Percentiles rank a stretch among this genome's conserved stretches.
Conservation (phyloP, 2,113 vertebrate genomes). For the Paradisaea rubra region DNA sequence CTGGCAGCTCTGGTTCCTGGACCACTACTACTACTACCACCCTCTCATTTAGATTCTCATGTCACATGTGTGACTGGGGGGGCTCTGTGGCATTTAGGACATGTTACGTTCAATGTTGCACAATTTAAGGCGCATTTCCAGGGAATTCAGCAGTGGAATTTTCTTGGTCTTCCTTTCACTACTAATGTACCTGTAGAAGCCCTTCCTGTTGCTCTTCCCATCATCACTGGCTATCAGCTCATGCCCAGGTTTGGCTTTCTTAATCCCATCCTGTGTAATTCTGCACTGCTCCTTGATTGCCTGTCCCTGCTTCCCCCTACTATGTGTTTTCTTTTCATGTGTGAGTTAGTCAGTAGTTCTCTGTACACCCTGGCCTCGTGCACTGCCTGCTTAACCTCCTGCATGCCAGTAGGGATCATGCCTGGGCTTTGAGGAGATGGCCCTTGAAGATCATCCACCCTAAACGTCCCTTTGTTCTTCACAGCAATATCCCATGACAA, state of each 20-base stretch:
- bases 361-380: not conserved
- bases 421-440: not conserved
- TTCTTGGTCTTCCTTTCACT: not conserved
- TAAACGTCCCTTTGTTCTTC: not conserved
- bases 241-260: not conserved
- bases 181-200: not conserved
- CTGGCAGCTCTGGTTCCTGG: not conserved
- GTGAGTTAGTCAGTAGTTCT: not conserved
- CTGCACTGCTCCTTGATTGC: not conserved
- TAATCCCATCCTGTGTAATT: not conserved
- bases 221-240: not conserved
- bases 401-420: not conserved
- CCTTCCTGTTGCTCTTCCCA: not conserved
- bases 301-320: not conserved
- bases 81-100: not conserved
- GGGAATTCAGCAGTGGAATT: not conserved
- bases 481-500: not conserved
- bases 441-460: not conserved
- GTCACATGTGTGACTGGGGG: not conserved
- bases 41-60: not conserved
- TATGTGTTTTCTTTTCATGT: not conserved
- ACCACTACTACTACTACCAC: not conserved
- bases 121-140: not conserved
- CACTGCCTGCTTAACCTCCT: not conserved
- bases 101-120: not conserved